These are phyloP conservation scores for Leucoptera coffeella DNA, from an alignment of 2,888 invertebrate species.

Conservation along the genomic window DNA sequence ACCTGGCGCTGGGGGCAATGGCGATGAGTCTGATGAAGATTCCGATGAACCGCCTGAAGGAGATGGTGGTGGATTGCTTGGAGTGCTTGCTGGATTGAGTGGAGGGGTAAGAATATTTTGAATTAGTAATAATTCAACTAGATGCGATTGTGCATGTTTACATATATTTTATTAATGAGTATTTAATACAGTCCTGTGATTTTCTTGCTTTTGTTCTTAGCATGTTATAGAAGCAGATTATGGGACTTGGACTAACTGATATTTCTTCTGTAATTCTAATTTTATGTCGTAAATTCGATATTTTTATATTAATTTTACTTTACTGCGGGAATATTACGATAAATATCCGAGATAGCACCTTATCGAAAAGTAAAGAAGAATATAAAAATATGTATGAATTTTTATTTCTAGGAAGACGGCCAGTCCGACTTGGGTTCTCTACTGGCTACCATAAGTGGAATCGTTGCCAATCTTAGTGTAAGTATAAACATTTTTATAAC, in stretches of 20 bases:
- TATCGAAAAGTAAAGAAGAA: neutral
- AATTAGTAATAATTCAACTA: slow-evolving; percentile 1
- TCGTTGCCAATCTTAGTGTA: slow-evolving; percentile 37
- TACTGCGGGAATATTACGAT: too few relatives aligned
- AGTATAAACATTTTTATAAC: slow-evolving; percentile 12
- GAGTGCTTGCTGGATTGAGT: slow-evolving; percentile 34
- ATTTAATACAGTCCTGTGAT: too few relatives aligned
- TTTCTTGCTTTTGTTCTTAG: too few relatives aligned
- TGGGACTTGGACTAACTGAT: too few relatives aligned
- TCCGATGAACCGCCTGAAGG: slow-evolving; percentile 39
- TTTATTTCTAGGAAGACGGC: slow-evolving; percentile 28
- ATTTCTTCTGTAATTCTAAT: too few relatives aligned
- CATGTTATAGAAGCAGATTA: too few relatives aligned
- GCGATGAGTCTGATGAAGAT: slow-evolving; percentile 20
- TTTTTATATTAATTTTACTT: too few relatives aligned
- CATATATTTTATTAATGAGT: too few relatives aligned
- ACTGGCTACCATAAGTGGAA: slow-evolving; percentile 35
- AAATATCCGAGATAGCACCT: too few relatives aligned
- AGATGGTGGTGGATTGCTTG: slow-evolving; percentile 37
- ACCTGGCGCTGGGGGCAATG: slow-evolving; percentile 10
- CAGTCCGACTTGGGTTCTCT: slow-evolving; percentile 40
- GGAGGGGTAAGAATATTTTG: slow-evolving; percentile 24
- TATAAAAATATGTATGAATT: neutral
- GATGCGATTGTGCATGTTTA: too few relatives aligned
- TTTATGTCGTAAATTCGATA: too few relatives aligned